Percentiles rank a stretch among this genome's conserved stretches.
phyloP scores from a whole-genome alignment of 1,140 invertebrate genomes.

The Cherax destructor region DNA sequence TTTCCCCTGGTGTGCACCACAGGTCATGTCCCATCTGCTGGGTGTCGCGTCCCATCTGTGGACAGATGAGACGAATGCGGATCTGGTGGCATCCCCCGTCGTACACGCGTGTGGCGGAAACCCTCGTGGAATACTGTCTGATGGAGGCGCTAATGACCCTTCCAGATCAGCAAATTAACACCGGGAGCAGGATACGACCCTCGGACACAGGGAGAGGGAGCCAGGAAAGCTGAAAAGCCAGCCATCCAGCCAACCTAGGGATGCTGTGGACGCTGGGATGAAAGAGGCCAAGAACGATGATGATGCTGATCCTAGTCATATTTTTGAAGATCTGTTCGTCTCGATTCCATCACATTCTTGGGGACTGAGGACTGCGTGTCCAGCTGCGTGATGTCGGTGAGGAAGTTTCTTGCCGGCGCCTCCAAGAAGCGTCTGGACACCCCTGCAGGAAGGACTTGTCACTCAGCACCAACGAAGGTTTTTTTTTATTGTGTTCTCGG shows the following conservation, averaged over 20 bases:
- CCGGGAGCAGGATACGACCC: background rate
- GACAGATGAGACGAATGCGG: slow-evolving; percentile 3
- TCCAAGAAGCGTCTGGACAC: no score
- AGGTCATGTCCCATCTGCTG: slow-evolving; percentile 19
- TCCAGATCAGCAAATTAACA: background rate
- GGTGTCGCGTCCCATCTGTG: slow-evolving; percentile 12
- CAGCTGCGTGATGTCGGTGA: no score
- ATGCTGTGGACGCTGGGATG: background rate
- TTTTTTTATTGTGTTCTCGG: background rate
- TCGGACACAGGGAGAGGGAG: background rate
- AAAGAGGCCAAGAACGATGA: background rate
- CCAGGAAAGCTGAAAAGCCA: no score
- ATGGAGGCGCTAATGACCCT: background rate
- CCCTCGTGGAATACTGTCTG: background rate
- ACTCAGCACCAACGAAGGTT: background rate
- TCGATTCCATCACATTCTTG: no score
- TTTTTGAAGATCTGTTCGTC: no score
- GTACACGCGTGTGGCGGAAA: background rate
- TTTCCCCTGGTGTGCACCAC: background rate
- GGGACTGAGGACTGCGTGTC: no score
- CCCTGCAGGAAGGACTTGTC: no score
- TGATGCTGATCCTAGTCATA: background rate
- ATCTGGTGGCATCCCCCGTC: background rate
- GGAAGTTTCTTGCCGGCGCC: no score
- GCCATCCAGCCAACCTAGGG: no score